phyloP scores from a whole-genome alignment of 2,113 vertebrate genomes.

The Mungos mungo region DNA sequence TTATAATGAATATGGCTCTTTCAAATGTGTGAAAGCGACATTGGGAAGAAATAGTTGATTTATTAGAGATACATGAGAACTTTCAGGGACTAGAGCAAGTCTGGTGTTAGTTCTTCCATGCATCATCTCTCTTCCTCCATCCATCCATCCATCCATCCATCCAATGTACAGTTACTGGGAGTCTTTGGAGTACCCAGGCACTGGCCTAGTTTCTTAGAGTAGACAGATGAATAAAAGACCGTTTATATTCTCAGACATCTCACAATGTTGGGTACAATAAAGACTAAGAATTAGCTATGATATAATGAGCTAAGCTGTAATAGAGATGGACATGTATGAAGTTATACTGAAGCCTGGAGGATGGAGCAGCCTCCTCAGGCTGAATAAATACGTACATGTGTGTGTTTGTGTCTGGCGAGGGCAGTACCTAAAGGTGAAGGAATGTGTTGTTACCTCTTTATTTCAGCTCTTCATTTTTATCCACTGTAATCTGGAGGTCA shows the following conservation, averaged over 20 bases:
- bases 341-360: neutral
- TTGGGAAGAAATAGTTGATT: neutral
- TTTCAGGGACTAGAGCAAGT: neutral
- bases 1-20: neutral
- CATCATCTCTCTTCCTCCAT: neutral
- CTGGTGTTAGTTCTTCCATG: neutral
- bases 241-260: neutral
- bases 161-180: neutral
- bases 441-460: neutral
- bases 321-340: neutral
- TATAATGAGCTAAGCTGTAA: neutral
- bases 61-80: neutral
- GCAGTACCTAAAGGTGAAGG: neutral
- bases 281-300: neutral
- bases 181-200: neutral
- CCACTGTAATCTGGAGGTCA: neutral
- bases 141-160: neutral
- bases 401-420: neutral
- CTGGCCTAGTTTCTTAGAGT: neutral
- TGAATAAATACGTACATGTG: neutral
- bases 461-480: neutral
- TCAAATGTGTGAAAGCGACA: neutral
- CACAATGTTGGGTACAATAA: neutral
- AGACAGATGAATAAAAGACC: neutral
- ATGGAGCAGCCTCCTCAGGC: neutral